These are phyloP conservation scores for Suncus etruscus DNA, from an alignment of 2,113 vertebrate genomes.

Conservation along the genomic window DNA sequence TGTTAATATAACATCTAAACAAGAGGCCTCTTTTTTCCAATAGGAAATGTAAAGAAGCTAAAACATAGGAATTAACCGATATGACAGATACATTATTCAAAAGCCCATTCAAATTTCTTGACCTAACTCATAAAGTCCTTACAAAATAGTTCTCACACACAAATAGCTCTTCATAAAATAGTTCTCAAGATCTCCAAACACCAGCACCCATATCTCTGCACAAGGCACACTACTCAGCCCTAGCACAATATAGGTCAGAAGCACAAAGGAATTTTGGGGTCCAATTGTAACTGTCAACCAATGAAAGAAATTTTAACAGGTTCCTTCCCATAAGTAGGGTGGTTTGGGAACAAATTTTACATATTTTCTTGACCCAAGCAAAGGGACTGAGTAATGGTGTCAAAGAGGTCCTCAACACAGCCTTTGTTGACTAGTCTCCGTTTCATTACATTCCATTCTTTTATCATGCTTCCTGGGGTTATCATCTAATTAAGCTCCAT, in stretches of 20 bases:
- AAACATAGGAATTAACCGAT: background rate
- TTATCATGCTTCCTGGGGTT: background rate
- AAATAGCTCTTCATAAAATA: background rate
- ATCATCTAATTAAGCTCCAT: background rate
- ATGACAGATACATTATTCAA: background rate
- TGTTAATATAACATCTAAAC: background rate
- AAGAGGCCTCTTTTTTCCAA: background rate
- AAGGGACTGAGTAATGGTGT: too few relatives aligned
- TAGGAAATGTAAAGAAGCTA: background rate
- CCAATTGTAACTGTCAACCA: background rate
- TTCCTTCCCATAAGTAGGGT: background rate
- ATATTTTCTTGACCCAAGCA: background rate
- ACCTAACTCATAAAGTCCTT: background rate
- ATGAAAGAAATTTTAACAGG: background rate
- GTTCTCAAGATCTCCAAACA: background rate
- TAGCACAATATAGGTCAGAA: background rate
- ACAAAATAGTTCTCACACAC: background rate
- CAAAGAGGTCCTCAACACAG: background rate
- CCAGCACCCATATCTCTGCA: background rate
- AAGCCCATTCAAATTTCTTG: background rate
- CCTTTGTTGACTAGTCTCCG: background rate
- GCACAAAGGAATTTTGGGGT: background rate
- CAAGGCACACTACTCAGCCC: background rate
- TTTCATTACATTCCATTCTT: background rate
- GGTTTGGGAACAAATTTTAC: background rate